Evolutionary conservation across 2,113 vertebrate genomes (phyloP).

Genomic region (Percopsis transmontana): DNA sequence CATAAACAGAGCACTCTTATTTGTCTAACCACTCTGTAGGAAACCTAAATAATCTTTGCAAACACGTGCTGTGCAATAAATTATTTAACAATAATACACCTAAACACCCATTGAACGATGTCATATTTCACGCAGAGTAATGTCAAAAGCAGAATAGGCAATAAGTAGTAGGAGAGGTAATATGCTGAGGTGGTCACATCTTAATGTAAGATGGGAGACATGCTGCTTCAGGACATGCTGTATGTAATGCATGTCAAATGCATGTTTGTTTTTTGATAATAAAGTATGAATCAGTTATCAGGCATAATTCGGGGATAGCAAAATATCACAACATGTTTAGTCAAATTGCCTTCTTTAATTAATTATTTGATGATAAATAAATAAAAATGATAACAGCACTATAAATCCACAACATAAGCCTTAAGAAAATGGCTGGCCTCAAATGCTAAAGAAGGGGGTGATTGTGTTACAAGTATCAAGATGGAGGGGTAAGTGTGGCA

Average conservation of each 20-base stretch:
- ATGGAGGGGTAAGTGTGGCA: not conserved
- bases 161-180: not conserved
- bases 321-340: too few species aligned
- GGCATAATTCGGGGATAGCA: too few species aligned
- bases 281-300: too few species aligned
- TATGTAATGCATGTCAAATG: not conserved
- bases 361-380: too few species aligned
- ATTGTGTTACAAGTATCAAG: constrained; percentile 29
- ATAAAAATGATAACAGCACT: too few species aligned
- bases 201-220: not conserved
- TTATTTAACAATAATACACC: constrained; percentile 25
- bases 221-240: not conserved
- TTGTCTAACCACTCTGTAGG: not conserved
- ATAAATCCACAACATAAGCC: not conserved
- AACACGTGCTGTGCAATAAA: constrained; percentile 15
- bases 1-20: constrained; percentile 13
- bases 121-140: constrained; percentile 11
- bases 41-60: constrained; percentile 19
- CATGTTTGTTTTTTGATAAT: too few species aligned
- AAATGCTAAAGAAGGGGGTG: not conserved
- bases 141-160: constrained; percentile 6
- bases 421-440: too few species aligned
- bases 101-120: not conserved
- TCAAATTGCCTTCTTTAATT: too few species aligned
- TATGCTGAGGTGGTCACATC: not conserved